Evolutionary conservation across 2,797 vertebrate species (phyloP).

Genomic region (Myotis pilosus): DNA sequence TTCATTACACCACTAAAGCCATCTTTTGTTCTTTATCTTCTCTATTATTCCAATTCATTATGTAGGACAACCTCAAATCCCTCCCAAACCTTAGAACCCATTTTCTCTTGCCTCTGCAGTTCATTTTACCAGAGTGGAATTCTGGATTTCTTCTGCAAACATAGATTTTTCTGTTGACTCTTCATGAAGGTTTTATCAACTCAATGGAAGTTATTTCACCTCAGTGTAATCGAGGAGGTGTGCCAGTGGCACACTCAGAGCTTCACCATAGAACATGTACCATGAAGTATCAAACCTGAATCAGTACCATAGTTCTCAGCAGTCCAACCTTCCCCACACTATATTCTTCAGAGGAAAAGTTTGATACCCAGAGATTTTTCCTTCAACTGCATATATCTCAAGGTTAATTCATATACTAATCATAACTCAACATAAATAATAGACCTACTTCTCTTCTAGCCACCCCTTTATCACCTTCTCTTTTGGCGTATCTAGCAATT

Average conservation of each 20-base stretch:
- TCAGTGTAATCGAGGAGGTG: neutral
- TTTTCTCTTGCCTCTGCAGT: neutral
- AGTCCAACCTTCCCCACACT: neutral
- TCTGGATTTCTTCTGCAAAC: neutral
- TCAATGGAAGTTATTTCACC: neutral
- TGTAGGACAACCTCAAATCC: neutral
- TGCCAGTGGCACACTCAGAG: neutral
- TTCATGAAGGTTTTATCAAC: neutral
- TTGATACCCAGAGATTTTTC: neutral
- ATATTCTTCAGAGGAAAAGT: neutral
- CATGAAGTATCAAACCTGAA: neutral
- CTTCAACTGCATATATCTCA: neutral
- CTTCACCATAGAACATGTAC: neutral
- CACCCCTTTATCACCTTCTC: neutral
- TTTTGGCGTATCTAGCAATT: neutral
- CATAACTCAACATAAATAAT: neutral
- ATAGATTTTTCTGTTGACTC: neutral
- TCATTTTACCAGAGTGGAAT: neutral
- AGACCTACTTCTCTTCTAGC: neutral
- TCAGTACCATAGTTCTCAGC: neutral
- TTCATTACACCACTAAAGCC: neutral
- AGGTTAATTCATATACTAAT: constrained; percentile 6
- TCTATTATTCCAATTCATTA: neutral
- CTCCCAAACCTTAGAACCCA: neutral
- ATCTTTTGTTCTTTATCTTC: neutral